Conservation (phyloP, 2,888 invertebrate species). For the Thelaira solivaga region DNA sequence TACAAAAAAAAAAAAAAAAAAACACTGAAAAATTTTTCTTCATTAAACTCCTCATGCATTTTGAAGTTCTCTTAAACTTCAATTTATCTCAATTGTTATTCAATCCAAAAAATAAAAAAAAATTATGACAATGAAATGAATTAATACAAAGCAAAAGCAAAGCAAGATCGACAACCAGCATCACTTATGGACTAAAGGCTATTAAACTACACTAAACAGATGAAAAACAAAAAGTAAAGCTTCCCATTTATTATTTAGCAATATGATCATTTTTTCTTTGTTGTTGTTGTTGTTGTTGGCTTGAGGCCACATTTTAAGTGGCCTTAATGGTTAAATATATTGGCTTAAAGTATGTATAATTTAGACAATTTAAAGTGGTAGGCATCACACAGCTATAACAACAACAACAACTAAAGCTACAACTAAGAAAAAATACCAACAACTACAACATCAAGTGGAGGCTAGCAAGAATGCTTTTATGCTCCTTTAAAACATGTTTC, state of each 20-base stretch:
- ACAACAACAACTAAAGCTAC: no score
- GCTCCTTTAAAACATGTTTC: no score
- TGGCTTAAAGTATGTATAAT: conserved; percentile 51
- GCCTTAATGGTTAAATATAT: conserved; percentile 57
- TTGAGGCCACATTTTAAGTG: conserved; percentile 58
- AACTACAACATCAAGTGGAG: background rate
- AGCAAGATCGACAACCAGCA: background rate
- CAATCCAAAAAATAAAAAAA: conserved; percentile 31
- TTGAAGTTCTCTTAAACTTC: conserved; percentile 23
- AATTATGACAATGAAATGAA: conserved; percentile 39
- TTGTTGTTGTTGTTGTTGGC: background rate
- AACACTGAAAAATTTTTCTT: no score
- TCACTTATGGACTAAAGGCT: no score
- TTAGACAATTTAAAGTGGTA: conserved; percentile 49
- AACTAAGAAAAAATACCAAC: background rate
- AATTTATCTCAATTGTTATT: conserved; percentile 58
- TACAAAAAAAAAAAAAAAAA: background rate
- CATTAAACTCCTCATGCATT: background rate
- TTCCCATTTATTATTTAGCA: conserved; percentile 19
- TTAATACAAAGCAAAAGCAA: conserved; percentile 2
- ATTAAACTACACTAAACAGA: background rate
- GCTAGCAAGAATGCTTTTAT: no score
- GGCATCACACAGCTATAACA: background rate
- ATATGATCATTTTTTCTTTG: conserved; percentile 26
- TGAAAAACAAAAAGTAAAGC: background rate